Evolutionary conservation across 2,888 invertebrate genomes (phyloP).

Genomic region (Mystacides longicornis): DNA sequence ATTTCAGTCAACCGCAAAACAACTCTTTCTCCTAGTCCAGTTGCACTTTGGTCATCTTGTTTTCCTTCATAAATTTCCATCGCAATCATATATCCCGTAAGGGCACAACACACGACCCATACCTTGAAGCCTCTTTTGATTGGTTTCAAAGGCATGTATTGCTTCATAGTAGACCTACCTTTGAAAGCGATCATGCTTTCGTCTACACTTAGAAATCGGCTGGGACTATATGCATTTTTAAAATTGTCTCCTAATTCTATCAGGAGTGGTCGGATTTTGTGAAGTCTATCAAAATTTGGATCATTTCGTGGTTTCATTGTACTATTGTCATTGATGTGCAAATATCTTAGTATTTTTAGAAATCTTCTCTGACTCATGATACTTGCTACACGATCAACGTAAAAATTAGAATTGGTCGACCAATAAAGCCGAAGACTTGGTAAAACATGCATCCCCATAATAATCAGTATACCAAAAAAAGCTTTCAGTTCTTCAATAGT

Average conservation of each 20-base stretch:
- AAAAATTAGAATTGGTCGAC: not conserved
- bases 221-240: conserved; percentile 15
- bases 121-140: conserved; percentile 27
- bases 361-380: not conserved
- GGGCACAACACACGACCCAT: conserved; percentile 25
- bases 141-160: conserved; percentile 27
- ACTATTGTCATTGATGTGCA: not conserved
- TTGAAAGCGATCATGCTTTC: conserved; percentile 28
- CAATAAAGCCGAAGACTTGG: not conserved
- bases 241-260: conserved; percentile 6
- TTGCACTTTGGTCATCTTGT: not conserved
- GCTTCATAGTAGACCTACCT: conserved; percentile 26
- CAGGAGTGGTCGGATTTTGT: conserved; percentile 26
- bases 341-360: not conserved
- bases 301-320: not conserved
- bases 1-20: not conserved
- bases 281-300: conserved; percentile 25
- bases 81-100: conserved; percentile 20
- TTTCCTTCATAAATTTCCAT: conserved; percentile 24
- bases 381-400: not conserved
- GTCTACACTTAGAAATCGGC: conserved; percentile 23
- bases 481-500: not conserved
- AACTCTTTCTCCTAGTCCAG: not conserved
- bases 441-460: not conserved
- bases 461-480: not conserved